Evolutionary conservation across 2,113 vertebrate species (phyloP).

Genomic region (Myrmecobius fasciatus): DNA sequence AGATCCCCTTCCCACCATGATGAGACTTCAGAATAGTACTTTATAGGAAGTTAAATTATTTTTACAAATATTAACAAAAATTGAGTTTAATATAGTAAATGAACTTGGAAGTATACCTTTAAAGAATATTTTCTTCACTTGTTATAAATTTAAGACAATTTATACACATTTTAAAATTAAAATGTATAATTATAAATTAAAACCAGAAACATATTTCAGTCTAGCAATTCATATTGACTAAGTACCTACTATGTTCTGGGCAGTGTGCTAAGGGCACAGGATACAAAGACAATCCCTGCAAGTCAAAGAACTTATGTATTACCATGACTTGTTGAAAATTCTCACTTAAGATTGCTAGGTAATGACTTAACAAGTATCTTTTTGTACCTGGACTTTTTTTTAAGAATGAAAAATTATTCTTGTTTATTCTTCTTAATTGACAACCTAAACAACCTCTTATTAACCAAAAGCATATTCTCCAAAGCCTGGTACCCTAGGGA

Average conservation of each 20-base stretch:
- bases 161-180: constrained; percentile 6
- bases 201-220: neutral
- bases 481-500: constrained; percentile 10
- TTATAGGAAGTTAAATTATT: neutral
- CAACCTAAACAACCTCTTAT: neutral
- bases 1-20: neutral
- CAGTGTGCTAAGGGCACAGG: neutral
- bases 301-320: neutral
- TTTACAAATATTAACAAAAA: constrained; percentile 5
- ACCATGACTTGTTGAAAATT: constrained; percentile 13
- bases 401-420: constrained; percentile 4
- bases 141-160: neutral
- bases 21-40: neutral
- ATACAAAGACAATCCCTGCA: neutral
- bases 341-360: constrained; percentile 1
- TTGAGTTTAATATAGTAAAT: constrained; percentile 30
- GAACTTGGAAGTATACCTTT: constrained; percentile 14
- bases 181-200: neutral
- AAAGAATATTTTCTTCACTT: constrained; percentile 24
- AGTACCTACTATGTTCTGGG: neutral
- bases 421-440: constrained; percentile 6
- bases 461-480: neutral
- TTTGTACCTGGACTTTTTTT: constrained; percentile 3
- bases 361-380: neutral
- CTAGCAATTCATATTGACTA: neutral